Base-by-base conservation (phyloP, 2,113 vertebrate species). In the Lepus timidus region DNA sequence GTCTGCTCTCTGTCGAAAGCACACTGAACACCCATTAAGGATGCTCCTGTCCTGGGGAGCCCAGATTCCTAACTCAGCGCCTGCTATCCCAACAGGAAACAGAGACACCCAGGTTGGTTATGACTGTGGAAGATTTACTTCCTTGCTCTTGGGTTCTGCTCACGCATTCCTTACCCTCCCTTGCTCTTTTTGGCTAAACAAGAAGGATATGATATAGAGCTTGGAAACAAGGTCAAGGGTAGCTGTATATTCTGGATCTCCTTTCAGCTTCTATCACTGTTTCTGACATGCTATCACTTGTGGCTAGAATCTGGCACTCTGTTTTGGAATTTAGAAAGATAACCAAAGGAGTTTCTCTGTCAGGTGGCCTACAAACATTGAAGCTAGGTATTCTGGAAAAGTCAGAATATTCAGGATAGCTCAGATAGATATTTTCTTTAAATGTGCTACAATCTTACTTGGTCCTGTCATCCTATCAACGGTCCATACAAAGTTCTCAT, bases 51-150 rank as follows among this genome's bases (percentile, higher is more conserved):
- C 71, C 64, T 23, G 14, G 27, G 27, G 61, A 95, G 39, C 27
- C 58, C 51, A 65, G 55, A 85, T 51, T 85, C 85, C 86, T 93
- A 83, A 88, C 51, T 67, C 58, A 85, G 79, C 0, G 6, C n/a
- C 85, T n/a, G 14, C 70, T 85, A 93, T 91, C 82, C 84, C 68
- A 87, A 89, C 78, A 95, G 91, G 85, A 97, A 96, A 95, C 62
- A 82, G 85, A 93, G 74, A 90, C 86, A 44, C 29, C 5, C 68
- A 44, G 65, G 81, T 87, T 88, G 31, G 68, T 90, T 96, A 75
- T 95, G 82, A 68, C 67, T 78, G 7, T 76, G 67, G 58, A 55
- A 94, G 73, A 95, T 95, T 96, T 96, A 96, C 70, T 82, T 88
- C 49, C 87, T 44, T 90, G 68, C 62, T 87, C 89, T 92, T 75